A percentile compares a stretch with the other conserved stretches of the same genome.
Conservation (phyloP, 2,797 vertebrate genomes). For the Labeo calbasu region DNA sequence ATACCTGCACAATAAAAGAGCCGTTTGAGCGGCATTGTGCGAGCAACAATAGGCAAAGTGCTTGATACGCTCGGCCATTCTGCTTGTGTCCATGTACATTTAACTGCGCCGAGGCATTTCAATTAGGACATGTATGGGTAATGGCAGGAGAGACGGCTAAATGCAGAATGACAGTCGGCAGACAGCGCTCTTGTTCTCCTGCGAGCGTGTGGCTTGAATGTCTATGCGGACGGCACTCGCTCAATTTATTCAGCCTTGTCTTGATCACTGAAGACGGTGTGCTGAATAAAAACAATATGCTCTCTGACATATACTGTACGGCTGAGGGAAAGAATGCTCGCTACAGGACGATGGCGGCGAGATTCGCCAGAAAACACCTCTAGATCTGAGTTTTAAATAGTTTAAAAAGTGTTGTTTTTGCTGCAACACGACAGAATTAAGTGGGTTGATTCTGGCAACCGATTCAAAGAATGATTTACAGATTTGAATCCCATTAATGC, state of each 20-base stretch:
- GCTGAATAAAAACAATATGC: constrained; percentile 1
- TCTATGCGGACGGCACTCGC: constrained; percentile 19
- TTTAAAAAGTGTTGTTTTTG: not conserved
- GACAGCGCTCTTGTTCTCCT: constrained; percentile 18
- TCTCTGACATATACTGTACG: not conserved
- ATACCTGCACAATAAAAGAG: constrained; percentile 75
- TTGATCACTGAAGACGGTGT: not conserved
- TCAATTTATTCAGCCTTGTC: constrained; percentile 29
- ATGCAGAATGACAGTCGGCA: constrained; percentile 67
- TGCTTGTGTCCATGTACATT: constrained; percentile 70
- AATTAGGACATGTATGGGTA: constrained; percentile 75
- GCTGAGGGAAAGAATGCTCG: not conserved
- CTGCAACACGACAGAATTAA: not conserved
- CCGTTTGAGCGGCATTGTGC: constrained; percentile 67
- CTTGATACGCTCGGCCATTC: constrained; percentile 67
- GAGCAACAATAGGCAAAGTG: constrained; percentile 70
- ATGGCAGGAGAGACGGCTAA: constrained; percentile 66
- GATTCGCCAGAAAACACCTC: not conserved
- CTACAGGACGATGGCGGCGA: not conserved
- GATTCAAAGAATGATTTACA: no score
- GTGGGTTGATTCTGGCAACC: not conserved
- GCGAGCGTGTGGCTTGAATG: constrained; percentile 39
- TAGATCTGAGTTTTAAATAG: not conserved
- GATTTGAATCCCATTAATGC: no score
- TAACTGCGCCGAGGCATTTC: constrained; percentile 73